A percentile compares a stretch with the other conserved stretches of the same genome.
These are phyloP conservation scores for Palythoa grandiflora DNA, from an alignment of 92 coral and sea anemone genomes.

Conservation along the genomic window DNA sequence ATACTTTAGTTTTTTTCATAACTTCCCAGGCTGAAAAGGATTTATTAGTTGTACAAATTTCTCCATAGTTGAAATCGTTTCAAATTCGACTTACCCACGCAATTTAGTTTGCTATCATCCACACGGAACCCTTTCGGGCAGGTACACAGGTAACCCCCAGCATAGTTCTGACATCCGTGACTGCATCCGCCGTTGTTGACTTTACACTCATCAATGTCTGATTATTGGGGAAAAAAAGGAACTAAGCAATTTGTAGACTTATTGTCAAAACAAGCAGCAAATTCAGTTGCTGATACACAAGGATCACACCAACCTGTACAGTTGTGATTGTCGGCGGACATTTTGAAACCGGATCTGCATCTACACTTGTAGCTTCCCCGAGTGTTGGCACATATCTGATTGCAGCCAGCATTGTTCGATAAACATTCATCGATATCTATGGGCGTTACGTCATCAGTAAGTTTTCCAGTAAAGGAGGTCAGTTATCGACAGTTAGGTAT, in stretches of 20 bases:
- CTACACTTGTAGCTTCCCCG: constrained; percentile 78
- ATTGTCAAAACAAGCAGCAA: not conserved
- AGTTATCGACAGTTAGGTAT: no score
- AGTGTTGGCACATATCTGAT: constrained; percentile 48
- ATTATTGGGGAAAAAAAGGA: not conserved
- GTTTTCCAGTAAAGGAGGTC: no score
- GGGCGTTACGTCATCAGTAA: no score
- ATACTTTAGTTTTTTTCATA: no score
- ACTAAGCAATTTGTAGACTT: no score
- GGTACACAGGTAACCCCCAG: constrained; percentile 68
- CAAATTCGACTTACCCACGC: constrained; percentile 67
- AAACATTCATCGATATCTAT: constrained; percentile 82
- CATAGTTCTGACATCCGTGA: constrained; percentile 73
- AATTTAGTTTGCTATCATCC: constrained; percentile 39
- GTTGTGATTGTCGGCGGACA: constrained; percentile 71
- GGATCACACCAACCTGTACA: constrained; percentile 69
- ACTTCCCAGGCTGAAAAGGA: no score
- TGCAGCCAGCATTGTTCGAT: constrained; percentile 40
- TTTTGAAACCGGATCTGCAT: constrained; percentile 71
- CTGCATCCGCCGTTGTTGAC: constrained; percentile 79
- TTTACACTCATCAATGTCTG: constrained; percentile 87
- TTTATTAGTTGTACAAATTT: no score
- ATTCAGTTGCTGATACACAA: no score
- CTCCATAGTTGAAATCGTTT: not conserved
- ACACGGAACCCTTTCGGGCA: constrained; percentile 82